Evolutionary conservation across 2,888 invertebrate genomes (phyloP).

Genomic region (Andrena hattorfiana): DNA sequence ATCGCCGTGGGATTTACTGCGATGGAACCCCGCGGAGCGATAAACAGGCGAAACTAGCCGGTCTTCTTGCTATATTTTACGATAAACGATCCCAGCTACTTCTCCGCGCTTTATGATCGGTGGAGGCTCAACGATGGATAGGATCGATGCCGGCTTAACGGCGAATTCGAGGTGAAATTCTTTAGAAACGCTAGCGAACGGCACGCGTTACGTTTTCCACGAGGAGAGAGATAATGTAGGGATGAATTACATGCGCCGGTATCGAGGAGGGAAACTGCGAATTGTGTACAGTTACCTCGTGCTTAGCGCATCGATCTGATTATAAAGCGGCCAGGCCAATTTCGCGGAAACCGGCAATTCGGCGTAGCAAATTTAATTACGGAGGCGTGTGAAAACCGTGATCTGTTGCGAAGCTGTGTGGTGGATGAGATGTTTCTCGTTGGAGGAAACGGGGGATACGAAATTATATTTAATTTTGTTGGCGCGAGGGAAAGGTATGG

Average conservation of each 20-base stretch:
- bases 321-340: background rate
- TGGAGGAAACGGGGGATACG: background rate
- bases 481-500: background rate
- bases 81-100: constrained; percentile 27
- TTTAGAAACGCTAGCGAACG: background rate
- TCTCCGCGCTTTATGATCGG: constrained; percentile 33
- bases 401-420: background rate
- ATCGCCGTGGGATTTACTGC: background rate
- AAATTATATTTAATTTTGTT: background rate
- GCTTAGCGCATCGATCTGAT: constrained; percentile 18
- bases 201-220: constrained; percentile 1
- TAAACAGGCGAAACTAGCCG: constrained; percentile 15
- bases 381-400: background rate
- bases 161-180: constrained; percentile 3
- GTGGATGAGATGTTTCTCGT: background rate
- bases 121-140: background rate
- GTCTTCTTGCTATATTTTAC: constrained; percentile 12
- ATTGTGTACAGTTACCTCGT: constrained; percentile 1
- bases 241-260: background rate
- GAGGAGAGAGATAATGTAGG: background rate
- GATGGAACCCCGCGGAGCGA: constrained; percentile 23
- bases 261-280: background rate
- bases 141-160: background rate
- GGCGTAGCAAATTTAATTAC: constrained; percentile 39
- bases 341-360: constrained; percentile 22